These are phyloP conservation scores for Plectus sambesii DNA, from an alignment of 1,140 invertebrate genomes.

Conservation along the genomic window DNA sequence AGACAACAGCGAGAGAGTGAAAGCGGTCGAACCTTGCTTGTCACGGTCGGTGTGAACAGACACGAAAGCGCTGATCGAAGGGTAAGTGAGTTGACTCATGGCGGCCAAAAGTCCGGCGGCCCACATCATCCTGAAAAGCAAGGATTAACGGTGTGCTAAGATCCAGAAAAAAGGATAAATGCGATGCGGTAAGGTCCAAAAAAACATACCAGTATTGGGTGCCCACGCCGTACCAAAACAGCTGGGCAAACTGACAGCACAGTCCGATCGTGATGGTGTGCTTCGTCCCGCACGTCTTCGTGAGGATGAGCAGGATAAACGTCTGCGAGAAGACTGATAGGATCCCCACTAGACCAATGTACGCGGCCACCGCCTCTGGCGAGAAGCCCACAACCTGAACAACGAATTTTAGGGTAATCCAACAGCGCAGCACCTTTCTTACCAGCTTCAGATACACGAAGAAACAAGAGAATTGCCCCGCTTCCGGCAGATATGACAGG, in stretches of 20 bases:
- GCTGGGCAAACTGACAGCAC: constrained; percentile 80
- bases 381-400: constrained; percentile 83
- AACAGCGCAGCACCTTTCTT: constrained; percentile 38
- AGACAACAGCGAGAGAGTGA: constrained; percentile 9
- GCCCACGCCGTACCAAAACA: constrained; percentile 91
- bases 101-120: constrained; percentile 86
- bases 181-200: background rate
- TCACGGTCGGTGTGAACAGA: constrained; percentile 90
- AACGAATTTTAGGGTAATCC: constrained; percentile 23
- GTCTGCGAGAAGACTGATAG: constrained; percentile 87
- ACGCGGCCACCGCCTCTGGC: constrained; percentile 83
- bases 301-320: constrained; percentile 67
- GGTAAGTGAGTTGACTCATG: constrained; percentile 81
- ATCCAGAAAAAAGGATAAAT: constrained; percentile 16
- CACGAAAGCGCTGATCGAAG: constrained; percentile 96
- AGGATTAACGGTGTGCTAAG: background rate
- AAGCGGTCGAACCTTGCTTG: constrained; percentile 63
- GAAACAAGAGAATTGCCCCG: constrained; percentile 96
- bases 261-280: constrained; percentile 93
- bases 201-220: constrained; percentile 66
- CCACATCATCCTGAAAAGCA: constrained; percentile 85
- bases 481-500: constrained; percentile 92
- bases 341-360: constrained; percentile 91
- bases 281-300: constrained; percentile 81
- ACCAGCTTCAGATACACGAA: constrained; percentile 96